Conservation (phyloP, 2,797 vertebrate genomes). For the Poeciliopsis gracilis region DNA sequence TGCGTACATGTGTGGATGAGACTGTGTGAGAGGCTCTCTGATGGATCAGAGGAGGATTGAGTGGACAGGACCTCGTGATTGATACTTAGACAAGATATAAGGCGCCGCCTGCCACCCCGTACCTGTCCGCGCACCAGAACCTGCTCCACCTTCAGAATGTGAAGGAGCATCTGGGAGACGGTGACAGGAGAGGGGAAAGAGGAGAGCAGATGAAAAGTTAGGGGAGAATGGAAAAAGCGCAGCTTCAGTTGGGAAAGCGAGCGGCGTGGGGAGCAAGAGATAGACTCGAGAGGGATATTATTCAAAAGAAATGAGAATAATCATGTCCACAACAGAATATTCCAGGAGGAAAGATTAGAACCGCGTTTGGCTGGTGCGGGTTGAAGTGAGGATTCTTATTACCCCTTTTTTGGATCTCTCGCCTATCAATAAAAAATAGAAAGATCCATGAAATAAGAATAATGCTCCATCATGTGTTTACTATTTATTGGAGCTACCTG, state of each 20-base stretch:
- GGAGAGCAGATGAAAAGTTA: constrained; percentile 82
- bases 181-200: constrained; percentile 25
- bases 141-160: constrained; percentile 59
- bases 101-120: constrained; percentile 58
- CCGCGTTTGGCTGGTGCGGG: constrained; percentile 63
- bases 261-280: constrained; percentile 71
- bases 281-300: constrained; percentile 90
- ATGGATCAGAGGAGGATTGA: constrained; percentile 99
- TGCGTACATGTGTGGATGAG: constrained; percentile 48
- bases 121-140: constrained; percentile 48
- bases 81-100: constrained; percentile 98
- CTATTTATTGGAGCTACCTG: constrained; percentile 59
- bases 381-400: constrained; percentile 70
- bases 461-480: constrained; percentile 73
- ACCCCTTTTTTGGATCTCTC: constrained; percentile 73
- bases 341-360: constrained; percentile 90
- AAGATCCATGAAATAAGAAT: constrained; percentile 76
- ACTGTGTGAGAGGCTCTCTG: constrained; percentile 75
- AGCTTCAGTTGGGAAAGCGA: constrained; percentile 52
- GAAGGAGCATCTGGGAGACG: constrained; percentile 49
- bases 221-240: constrained; percentile 73
- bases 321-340: constrained; percentile 90
- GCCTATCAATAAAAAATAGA: constrained; percentile 78
- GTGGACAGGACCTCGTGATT: constrained; percentile 99
- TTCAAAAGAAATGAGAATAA: constrained; percentile 96